phyloP scores from a whole-genome alignment of 1,140 invertebrate genomes.

The Drosophila cardini region DNA sequence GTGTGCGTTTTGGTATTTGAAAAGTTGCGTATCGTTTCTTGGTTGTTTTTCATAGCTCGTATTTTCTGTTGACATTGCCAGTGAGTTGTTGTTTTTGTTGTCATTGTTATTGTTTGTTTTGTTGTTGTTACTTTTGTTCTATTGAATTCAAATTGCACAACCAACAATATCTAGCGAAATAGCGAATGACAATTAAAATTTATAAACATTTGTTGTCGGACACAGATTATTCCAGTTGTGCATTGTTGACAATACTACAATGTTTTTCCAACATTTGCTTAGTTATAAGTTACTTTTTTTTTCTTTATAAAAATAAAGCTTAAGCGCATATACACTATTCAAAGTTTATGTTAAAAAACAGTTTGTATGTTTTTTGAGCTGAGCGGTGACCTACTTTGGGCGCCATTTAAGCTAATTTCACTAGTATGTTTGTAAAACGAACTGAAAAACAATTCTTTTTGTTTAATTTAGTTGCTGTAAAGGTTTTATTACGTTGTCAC shows the following conservation, averaged over 20 bases:
- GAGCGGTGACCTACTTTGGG: too few species aligned
- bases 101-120: constrained; percentile 3
- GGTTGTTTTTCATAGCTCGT: constrained; percentile 3
- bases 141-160: constrained; percentile 41
- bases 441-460: too few species aligned
- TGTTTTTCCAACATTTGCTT: constrained; percentile 28
- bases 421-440: too few species aligned
- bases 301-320: too few species aligned
- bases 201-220: constrained; percentile 24
- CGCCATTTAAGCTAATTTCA: too few species aligned
- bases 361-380: not conserved
- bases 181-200: constrained; percentile 37
- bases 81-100: constrained; percentile 16
- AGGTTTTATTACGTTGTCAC: too few species aligned
- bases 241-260: constrained; percentile 9
- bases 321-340: too few species aligned
- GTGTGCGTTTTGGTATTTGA: constrained; percentile 1
- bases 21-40: constrained; percentile 13
- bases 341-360: too few species aligned
- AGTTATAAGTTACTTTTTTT: not conserved
- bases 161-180: constrained; percentile 22
- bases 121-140: constrained; percentile 17
- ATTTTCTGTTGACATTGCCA: constrained; percentile 33
- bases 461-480: too few species aligned
- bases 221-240: constrained; percentile 10